These are phyloP conservation scores for Erebia aethiops DNA, from an alignment of 2,888 invertebrate species.

Conservation along the genomic window DNA sequence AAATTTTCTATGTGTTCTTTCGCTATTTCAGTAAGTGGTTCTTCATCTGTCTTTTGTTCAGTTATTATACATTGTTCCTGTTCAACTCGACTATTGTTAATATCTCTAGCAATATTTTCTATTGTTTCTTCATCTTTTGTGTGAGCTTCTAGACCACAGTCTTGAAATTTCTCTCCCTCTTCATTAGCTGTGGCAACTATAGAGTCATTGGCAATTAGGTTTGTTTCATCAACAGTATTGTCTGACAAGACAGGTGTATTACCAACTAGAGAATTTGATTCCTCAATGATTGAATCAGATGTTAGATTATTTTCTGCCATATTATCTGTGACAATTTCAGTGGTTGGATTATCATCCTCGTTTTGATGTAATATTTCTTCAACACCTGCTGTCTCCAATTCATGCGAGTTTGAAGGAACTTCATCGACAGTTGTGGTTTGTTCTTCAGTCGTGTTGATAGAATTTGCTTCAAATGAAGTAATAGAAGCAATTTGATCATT, in stretches of 20 bases:
- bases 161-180: slow-evolving; percentile 31
- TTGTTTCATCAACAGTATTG: not conserved
- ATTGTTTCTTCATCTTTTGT: slow-evolving; percentile 40
- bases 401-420: slow-evolving; percentile 5
- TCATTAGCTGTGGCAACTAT: slow-evolving; percentile 1
- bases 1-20: slow-evolving; percentile 57
- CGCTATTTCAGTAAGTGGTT: slow-evolving; percentile 42
- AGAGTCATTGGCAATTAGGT: not conserved
- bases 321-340: not conserved
- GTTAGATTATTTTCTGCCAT: not conserved
- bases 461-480: slow-evolving; percentile 19
- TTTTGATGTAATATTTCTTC: slow-evolving; percentile 22
- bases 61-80: slow-evolving; percentile 16
- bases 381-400: slow-evolving; percentile 10
- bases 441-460: slow-evolving; percentile 16
- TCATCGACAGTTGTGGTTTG: slow-evolving; percentile 5
- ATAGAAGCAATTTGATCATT: slow-evolving; percentile 23
- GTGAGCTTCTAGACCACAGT: slow-evolving; percentile 31
- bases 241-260: not conserved
- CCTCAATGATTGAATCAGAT: slow-evolving; percentile 9
- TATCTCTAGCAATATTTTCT: slow-evolving; percentile 41
- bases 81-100: slow-evolving; percentile 31
- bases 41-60: slow-evolving; percentile 19
- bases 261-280: slow-evolving; percentile 10
- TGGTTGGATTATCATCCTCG: slow-evolving; percentile 1